phyloP scores from a whole-genome alignment of 2,888 invertebrate genomes.

The Lagria hirta region DNA sequence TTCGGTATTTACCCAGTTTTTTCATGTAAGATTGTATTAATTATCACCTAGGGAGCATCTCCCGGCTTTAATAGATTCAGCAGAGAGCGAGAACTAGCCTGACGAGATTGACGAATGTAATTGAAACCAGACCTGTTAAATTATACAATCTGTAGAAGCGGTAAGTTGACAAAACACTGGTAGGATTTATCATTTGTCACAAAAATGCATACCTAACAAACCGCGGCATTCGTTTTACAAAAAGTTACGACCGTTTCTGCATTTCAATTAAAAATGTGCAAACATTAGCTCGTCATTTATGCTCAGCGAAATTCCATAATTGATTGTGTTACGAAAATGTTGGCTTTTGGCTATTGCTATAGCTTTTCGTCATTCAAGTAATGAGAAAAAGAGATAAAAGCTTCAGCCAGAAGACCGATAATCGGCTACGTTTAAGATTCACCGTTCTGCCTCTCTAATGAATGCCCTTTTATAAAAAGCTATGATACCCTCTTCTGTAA shows the following conservation, averaged over 20 bases:
- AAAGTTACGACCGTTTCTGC: constrained; percentile 41
- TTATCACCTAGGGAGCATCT: constrained; percentile 25
- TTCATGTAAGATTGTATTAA: constrained; percentile 28
- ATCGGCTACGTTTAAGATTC: constrained; percentile 32
- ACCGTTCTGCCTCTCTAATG: constrained; percentile 35
- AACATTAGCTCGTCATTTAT: constrained; percentile 49
- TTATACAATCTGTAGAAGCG: constrained; percentile 43
- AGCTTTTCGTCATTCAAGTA: no score
- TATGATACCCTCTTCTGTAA: constrained; percentile 37
- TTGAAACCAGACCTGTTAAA: constrained; percentile 45
- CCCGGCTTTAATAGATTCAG: constrained; percentile 27
- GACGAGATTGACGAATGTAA: constrained; percentile 35
- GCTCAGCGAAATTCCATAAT: constrained; percentile 46
- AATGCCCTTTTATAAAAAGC: constrained; percentile 33
- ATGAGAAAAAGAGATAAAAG: constrained; percentile 26
- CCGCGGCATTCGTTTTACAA: constrained; percentile 41
- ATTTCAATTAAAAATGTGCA: constrained; percentile 52
- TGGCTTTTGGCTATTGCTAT: constrained; percentile 14
- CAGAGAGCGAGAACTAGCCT: constrained; percentile 29
- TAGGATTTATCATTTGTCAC: constrained; percentile 49
- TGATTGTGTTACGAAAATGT: constrained; percentile 43
- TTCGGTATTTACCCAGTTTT: no score
- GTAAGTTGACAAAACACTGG: constrained; percentile 48
- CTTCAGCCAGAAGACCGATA: constrained; percentile 31
- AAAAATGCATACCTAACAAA: constrained; percentile 53